Evolutionary conservation across 2,113 vertebrate genomes (phyloP), one percentile per base, ranked within the genome.

Genomic region (Oncorhynchus keta): DNA sequence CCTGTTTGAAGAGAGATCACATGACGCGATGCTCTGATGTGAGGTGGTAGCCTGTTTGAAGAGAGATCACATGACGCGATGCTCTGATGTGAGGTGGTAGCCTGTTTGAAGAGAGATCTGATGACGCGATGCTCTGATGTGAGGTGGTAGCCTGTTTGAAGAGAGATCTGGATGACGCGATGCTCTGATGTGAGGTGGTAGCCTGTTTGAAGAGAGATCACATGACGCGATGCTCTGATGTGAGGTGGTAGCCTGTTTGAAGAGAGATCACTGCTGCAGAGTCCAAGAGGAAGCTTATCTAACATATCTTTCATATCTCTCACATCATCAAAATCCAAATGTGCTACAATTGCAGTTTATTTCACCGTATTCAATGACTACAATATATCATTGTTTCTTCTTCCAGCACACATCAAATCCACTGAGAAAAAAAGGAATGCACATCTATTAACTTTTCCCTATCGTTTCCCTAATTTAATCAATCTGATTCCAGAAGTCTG

Each of bases 61-160:
- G 26, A 66, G 76, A 86, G 81, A 35, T 30, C n/a, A n/a, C n/a
- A 6, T 22, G 59, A 61, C 22, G n/a, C 1, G 18, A 20, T 20
- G 5, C 59, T 61, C 59, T 22, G 20, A 22, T 61, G 5, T 6
- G 7, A 22, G n/a, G 8, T 61, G 59, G 59, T 22, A 61, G 18
- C 59, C 20, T 7, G 5, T 61, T 22, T 22, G 28, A 28, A 28
- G 28, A 3, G 28, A 28, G 28, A 28, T 28, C 28, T n/a, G n/a
- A n/a, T n/a, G n/a, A 3, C 2, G n/a, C n/a, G n/a, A n/a, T n/a
- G n/a, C n/a, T n/a, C n/a, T n/a, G n/a, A n/a, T n/a, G n/a, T n/a
- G n/a, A n/a, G n/a, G n/a, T n/a, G n/a, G n/a, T n/a, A n/a, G n/a
- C n/a, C n/a, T n/a, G n/a, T n/a, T n/a, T n/a, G n/a, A n/a, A n/a